phyloP scores from a whole-genome alignment of 2,888 invertebrate species.

The Heliconius cydno region DNA sequence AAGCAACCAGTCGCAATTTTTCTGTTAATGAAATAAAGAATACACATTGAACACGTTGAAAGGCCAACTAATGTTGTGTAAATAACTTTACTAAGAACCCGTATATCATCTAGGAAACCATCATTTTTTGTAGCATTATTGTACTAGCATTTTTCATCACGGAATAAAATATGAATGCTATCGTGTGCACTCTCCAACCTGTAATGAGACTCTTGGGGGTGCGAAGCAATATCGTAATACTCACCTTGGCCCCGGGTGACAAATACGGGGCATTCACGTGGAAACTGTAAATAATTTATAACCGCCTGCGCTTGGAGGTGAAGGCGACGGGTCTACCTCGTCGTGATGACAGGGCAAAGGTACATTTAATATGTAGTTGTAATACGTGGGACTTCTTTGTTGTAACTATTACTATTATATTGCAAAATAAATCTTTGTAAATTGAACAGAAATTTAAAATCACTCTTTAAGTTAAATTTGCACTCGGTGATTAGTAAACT shows the following conservation, averaged over 20 bases:
- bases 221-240: constrained; percentile 82
- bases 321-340: constrained; percentile 61
- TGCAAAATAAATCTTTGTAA: constrained; percentile 30
- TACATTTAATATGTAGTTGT: constrained; percentile 56
- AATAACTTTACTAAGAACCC: constrained; percentile 52
- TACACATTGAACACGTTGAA: constrained; percentile 54
- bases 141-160: constrained; percentile 41
- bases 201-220: constrained; percentile 81
- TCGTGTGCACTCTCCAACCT: constrained; percentile 66
- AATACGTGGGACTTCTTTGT: constrained; percentile 36
- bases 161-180: constrained; percentile 78
- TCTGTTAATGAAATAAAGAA: constrained; percentile 69
- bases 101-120: constrained; percentile 34
- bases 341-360: constrained; percentile 67
- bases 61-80: constrained; percentile 36
- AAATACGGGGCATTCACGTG: constrained; percentile 75
- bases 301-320: constrained; percentile 65
- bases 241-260: constrained; percentile 74
- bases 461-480: constrained; percentile 28
- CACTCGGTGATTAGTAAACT: constrained; percentile 63
- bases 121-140: constrained; percentile 33
- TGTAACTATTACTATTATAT: constrained; percentile 24
- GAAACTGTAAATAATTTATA: constrained; percentile 81
- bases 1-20: no score
- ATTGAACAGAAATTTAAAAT: constrained; percentile 32